Evolutionary conservation across 2,113 vertebrate species (phyloP).

Genomic region (Rhinogobius similis): DNA sequence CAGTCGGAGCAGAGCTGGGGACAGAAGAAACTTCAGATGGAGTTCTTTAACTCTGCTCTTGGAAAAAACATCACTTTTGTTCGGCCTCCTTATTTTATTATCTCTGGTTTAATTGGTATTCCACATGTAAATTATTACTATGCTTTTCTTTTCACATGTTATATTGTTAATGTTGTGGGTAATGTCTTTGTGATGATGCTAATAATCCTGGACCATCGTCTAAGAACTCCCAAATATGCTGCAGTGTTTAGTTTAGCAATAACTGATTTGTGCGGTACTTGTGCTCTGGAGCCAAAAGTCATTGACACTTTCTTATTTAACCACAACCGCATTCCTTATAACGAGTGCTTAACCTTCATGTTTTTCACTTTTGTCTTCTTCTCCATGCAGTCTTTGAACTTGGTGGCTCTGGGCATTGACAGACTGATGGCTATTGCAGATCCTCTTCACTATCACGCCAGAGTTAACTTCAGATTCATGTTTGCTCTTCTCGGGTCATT

Average conservation of each 20-base stretch:
- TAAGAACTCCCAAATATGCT: slow-evolving; percentile 73
- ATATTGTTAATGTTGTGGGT: slow-evolving; percentile 58
- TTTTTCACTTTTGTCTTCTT: slow-evolving; percentile 72
- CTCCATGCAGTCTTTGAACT: slow-evolving; percentile 70
- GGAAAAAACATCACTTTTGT: slow-evolving; percentile 61
- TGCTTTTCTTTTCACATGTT: slow-evolving; percentile 65
- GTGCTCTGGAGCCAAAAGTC: slow-evolving; percentile 71
- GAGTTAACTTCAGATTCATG: slow-evolving; percentile 64
- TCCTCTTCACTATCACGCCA: slow-evolving; percentile 63
- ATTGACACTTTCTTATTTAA: slow-evolving; percentile 71
- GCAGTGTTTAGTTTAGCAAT: slow-evolving; percentile 73
- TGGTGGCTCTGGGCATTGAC: slow-evolving; percentile 71
- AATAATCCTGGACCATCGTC: slow-evolving; percentile 21
- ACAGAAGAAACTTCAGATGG: slow-evolving; percentile 24
- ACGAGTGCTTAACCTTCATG: slow-evolving; percentile 58
- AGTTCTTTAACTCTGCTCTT: slow-evolving; percentile 41
- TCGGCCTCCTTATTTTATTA: slow-evolving; percentile 65
- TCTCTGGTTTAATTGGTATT: slow-evolving; percentile 66
- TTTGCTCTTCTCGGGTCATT: slow-evolving; percentile 34
- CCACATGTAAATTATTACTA: slow-evolving; percentile 66
- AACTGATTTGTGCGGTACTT: slow-evolving; percentile 65
- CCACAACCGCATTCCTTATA: slow-evolving; percentile 56
- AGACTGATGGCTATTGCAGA: slow-evolving; percentile 73
- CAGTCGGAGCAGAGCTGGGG: not conserved
- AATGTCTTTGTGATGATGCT: slow-evolving; percentile 60